Conservation (phyloP, 2,888 invertebrate genomes). For the Tipula unca region DNA sequence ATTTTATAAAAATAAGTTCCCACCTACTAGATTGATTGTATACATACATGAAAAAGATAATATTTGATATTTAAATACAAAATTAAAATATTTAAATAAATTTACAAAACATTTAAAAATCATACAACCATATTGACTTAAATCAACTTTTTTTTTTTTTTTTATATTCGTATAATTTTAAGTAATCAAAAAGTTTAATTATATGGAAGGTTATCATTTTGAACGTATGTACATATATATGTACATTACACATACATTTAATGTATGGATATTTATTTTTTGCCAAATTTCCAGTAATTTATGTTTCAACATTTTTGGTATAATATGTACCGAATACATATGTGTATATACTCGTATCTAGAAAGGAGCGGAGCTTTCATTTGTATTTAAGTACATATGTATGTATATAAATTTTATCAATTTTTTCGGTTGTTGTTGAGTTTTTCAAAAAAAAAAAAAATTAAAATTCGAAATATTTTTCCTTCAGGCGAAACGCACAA, state of each 20-base stretch:
- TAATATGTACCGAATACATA: background rate
- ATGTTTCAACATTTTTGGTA: background rate
- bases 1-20: too few relatives aligned
- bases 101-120: background rate
- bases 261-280: background rate
- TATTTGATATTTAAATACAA: background rate
- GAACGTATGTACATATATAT: background rate
- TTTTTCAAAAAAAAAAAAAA: background rate
- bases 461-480: background rate
- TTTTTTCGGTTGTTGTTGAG: background rate
- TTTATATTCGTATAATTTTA: background rate
- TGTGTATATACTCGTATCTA: too few relatives aligned
- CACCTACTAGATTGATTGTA: background rate
- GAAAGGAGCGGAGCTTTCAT: background rate
- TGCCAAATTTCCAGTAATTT: background rate
- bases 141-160: background rate
- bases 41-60: background rate
- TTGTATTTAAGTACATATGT: too few relatives aligned
- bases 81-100: background rate
- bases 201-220: background rate
- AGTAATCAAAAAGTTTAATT: slow-evolving; percentile 1
- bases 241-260: too few relatives aligned
- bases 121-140: background rate
- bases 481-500: background rate
- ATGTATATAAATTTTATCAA: background rate